phyloP scores from a whole-genome alignment of 1,140 invertebrate species.

The Pantala flavescens region DNA sequence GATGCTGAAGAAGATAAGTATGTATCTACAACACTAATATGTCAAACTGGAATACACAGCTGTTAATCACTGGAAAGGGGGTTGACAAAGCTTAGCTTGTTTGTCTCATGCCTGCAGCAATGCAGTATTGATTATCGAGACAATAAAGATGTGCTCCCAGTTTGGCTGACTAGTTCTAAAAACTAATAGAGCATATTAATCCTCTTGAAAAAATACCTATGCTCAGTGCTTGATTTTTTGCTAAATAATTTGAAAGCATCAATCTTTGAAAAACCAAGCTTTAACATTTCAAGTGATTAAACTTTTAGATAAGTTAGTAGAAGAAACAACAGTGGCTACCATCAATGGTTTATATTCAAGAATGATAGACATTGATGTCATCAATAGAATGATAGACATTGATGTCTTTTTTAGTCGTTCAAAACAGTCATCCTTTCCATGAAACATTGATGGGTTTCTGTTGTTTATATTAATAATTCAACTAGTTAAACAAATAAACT shows the following conservation, averaged over 20 bases:
- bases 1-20: slow-evolving; percentile 6
- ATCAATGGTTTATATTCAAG: not conserved
- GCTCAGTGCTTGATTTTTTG: slow-evolving; percentile 3
- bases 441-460: not conserved
- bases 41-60: slow-evolving; percentile 8
- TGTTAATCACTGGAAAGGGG: slow-evolving; percentile 4
- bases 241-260: not conserved
- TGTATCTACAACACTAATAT: not conserved
- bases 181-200: not conserved
- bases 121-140: not conserved
- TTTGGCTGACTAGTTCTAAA: not conserved
- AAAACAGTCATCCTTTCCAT: not conserved
- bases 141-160: not conserved
- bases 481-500: slow-evolving; percentile 8
- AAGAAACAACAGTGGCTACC: not conserved
- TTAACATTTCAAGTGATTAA: no score
- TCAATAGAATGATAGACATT: no score
- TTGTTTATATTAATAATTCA: not conserved
- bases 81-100: not conserved
- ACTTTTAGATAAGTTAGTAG: no score
- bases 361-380: no score
- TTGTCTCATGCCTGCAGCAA: slow-evolving; percentile 4
- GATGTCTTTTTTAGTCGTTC: not conserved
- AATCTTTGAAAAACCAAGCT: not conserved
- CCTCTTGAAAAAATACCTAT: not conserved